Evolutionary conservation across 2,113 vertebrate species (phyloP).

Genomic region (Rhombomys opimus): DNA sequence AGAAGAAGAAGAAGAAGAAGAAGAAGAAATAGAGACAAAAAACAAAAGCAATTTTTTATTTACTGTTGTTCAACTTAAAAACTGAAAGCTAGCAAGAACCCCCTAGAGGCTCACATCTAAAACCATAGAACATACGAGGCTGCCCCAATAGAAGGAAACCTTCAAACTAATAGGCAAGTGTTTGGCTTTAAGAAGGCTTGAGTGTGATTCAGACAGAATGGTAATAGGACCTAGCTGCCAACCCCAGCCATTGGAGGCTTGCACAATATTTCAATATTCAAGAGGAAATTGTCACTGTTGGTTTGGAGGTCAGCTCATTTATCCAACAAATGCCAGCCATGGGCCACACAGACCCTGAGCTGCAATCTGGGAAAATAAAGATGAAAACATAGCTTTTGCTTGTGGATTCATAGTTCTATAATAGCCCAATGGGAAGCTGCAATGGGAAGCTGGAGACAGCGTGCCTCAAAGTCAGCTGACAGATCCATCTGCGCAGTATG

Average conservation of each 20-base stretch:
- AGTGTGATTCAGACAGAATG: conserved; percentile 75
- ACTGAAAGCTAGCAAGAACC: conserved; percentile 71
- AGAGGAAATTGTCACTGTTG: conserved; percentile 63
- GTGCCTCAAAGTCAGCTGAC: neutral
- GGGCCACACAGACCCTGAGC: neutral
- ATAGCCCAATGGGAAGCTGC: neutral
- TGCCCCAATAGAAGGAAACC: conserved; percentile 69
- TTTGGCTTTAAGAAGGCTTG: conserved; percentile 51
- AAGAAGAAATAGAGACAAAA: neutral
- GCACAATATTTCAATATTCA: conserved; percentile 51
- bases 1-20: too few relatives aligned
- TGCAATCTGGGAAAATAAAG: neutral
- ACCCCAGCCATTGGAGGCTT: conserved; percentile 73
- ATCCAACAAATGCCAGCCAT: neutral
- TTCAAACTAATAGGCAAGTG: conserved; percentile 74
- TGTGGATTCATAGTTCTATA: neutral
- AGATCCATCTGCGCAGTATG: neutral
- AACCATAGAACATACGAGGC: conserved; percentile 26
- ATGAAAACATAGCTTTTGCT: neutral
- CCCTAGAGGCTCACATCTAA: conserved; percentile 79
- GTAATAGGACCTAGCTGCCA: conserved; percentile 59
- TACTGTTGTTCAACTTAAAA: conserved; percentile 75
- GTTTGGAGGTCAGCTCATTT: conserved; percentile 13
- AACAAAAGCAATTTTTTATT: conserved; percentile 85
- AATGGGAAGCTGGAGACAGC: neutral